Percentiles rank a stretch among this genome's conserved stretches.
These are phyloP conservation scores for Trinorchestia longiramus DNA, from an alignment of 1,140 invertebrate genomes.

Conservation along the genomic window DNA sequence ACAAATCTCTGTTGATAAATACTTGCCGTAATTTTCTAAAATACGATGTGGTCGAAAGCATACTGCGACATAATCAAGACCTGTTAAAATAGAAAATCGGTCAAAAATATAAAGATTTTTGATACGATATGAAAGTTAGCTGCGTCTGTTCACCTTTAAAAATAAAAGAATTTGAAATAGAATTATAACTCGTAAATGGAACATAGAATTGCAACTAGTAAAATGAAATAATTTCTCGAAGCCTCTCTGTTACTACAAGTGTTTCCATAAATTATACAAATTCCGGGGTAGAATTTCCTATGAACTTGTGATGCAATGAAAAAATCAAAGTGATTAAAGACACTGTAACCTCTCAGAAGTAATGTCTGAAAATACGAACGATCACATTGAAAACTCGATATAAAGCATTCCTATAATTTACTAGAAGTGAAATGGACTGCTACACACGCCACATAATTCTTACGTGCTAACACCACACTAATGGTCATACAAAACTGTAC, in stretches of 20 bases:
- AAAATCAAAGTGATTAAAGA: neutral
- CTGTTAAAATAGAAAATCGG: neutral
- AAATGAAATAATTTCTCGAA: neutral
- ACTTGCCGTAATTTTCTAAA: neutral
- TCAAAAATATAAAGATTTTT: neutral
- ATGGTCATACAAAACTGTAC: constrained; percentile 25
- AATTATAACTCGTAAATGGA: no score
- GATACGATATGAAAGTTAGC: neutral
- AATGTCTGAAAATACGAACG: neutral
- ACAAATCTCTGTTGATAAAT: neutral
- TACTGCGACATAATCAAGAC: neutral
- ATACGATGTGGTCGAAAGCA: neutral
- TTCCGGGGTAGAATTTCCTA: neutral
- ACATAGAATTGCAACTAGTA: neutral
- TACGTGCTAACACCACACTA: constrained; percentile 14
- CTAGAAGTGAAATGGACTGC: neutral
- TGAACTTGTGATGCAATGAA: neutral
- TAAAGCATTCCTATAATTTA: neutral
- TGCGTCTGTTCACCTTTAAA: neutral
- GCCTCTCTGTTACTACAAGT: no score
- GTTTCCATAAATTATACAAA: neutral
- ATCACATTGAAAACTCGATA: neutral
- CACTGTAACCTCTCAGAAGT: neutral
- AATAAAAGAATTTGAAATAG: no score
- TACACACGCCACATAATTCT: neutral